Percentiles rank a stretch among this genome's conserved stretches.
Conservation (phyloP, 2,888 invertebrate genomes). For the Drosophila sordidula region DNA sequence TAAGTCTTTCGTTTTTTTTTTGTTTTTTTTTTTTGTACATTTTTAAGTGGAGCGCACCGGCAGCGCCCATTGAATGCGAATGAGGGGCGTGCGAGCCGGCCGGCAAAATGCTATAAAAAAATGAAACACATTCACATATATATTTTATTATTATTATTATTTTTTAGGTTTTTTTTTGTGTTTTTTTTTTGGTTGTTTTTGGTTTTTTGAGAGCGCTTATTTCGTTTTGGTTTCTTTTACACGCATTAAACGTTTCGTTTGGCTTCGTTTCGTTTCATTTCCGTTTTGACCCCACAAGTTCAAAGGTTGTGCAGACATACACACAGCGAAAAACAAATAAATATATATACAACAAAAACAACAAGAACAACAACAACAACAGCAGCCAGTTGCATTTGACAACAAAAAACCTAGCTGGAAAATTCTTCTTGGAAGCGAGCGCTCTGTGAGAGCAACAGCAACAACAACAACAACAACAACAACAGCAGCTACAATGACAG, state of each 20-base stretch:
- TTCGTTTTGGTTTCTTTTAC: constrained; percentile 37
- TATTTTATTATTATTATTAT: constrained; percentile 46
- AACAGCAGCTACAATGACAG: constrained; percentile 21
- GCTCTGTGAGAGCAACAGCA: constrained; percentile 45
- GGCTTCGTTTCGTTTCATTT: constrained; percentile 62
- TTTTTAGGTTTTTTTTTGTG: constrained; percentile 11
- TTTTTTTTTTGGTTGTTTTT: constrained; percentile 1
- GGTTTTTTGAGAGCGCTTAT: constrained; percentile 50
- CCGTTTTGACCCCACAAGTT: constrained; percentile 72
- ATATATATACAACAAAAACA: constrained; percentile 21
- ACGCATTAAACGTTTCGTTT: constrained; percentile 63
- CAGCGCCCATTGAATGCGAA: constrained; percentile 68
- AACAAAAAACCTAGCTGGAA: constrained; percentile 42
- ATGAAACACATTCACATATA: constrained; percentile 23
- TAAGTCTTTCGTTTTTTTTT: constrained; percentile 70
- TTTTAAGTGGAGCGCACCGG: constrained; percentile 67
- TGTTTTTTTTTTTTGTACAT: constrained; percentile 38
- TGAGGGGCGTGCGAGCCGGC: constrained; percentile 74
- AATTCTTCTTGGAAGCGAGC: constrained; percentile 44
- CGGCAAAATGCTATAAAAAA: constrained; percentile 41
- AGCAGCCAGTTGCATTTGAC: constrained; percentile 36
- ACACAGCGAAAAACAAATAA: constrained; percentile 16
- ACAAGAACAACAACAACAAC: constrained; percentile 18
- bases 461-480: constrained; percentile 16
- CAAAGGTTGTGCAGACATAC: constrained; percentile 62